Base-by-base conservation (phyloP, 2,113 vertebrate genomes). In the Formicarius rufipectus region DNA sequence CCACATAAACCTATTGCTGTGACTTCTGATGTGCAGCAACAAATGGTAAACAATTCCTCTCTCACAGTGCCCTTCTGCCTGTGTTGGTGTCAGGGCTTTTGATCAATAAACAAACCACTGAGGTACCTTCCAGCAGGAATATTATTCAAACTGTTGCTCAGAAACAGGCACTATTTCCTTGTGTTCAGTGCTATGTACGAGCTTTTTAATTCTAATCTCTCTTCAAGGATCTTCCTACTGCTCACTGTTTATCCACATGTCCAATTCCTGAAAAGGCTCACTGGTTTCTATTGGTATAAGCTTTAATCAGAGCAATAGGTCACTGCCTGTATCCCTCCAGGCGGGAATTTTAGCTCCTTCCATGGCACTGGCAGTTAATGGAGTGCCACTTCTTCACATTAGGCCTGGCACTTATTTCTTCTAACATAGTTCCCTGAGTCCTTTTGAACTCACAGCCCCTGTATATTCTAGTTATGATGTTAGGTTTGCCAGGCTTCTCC, bases 31-130 rank as follows among this genome's bases (percentile, higher is more conserved):
- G 72, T 69, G 79, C 79, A 93, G 94, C 88, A 94, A 94, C 88
- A 95, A 95, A 89, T 86, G 86, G 94, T 68, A 93, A 95, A 95
- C 75, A 95, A 92, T 71, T 78, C 83, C 47, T 75, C 35, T 86
- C 78, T 40, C 4, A 1, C 47, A 93, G 66, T 5, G 1, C 44
- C 14, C 27, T 81, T 80, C 52, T 90, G 72, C 80, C 42, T 67
- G 16, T 42, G 55, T 19, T 59, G 76, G 64, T 89, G 83, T 56
- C 89, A 64, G 47, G 28, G 52, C 20, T 92, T 96, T 92, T 95
- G 73, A 95, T 96, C 94, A 95, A 95, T 90, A 95, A 95, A 87
- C 60, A 95, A 93, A 81, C 52, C 60, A 93, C 0, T 39, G 80
- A 90, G 50, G 42, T 18, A 2, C 84, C 63, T 74, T 95, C 64